Evolutionary conservation across 2,797 vertebrate genomes (phyloP).

Genomic region (Clarias platycephalus): DNA sequence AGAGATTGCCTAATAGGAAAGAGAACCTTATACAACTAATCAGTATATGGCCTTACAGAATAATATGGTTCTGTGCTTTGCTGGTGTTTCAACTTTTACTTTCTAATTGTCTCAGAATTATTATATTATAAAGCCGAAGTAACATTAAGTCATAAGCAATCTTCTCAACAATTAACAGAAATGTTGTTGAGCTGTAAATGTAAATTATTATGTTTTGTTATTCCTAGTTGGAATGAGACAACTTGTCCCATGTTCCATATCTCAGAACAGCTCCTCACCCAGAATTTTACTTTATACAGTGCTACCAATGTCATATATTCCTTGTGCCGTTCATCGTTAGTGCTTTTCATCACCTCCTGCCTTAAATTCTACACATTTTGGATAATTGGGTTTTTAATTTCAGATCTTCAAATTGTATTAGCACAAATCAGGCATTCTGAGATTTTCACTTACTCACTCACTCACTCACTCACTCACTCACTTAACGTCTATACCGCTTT

Average conservation of each 20-base stretch:
- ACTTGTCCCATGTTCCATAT: not conserved
- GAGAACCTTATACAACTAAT: not conserved
- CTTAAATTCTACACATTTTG: not conserved
- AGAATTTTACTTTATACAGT: not conserved
- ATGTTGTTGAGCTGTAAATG: not conserved
- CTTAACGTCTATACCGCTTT: no score
- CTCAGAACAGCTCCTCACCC: not conserved
- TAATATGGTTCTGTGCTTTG: not conserved
- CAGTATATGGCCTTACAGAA: conserved; percentile 10
- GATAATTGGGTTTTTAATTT: not conserved
- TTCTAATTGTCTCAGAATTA: conserved; percentile 7
- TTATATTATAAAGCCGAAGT: not conserved
- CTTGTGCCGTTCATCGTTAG: not conserved
- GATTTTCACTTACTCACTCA: not conserved
- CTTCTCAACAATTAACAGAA: not conserved
- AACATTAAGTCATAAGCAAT: not conserved
- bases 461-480: no score
- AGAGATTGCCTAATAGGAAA: conserved; percentile 1
- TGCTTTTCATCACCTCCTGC: not conserved
- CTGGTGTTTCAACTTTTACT: not conserved
- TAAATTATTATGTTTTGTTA: no score
- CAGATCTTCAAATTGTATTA: not conserved
- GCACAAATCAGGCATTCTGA: not conserved
- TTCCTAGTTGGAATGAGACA: not conserved
- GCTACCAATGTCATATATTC: not conserved